Evolutionary conservation across 2,797 vertebrate species (phyloP), one percentile per base, ranked within the genome.

Genomic region (Acrossocheilus fasciatus): DNA sequence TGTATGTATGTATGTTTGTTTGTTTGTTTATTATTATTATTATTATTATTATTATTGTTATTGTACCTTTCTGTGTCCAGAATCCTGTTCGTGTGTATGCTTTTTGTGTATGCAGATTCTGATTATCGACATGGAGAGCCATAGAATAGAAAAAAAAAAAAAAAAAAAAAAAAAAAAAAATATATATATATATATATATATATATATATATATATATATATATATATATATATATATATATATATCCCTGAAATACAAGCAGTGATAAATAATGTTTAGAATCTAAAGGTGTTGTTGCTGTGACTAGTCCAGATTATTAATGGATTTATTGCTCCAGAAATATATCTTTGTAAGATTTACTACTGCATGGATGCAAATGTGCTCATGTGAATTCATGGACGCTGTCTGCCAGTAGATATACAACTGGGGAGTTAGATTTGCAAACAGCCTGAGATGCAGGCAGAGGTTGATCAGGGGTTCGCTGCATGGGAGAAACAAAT

Each of bases 291-390:
- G 20, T 6, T 41, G 36, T 17, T 78, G 75, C 20, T 78, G 75
- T 59, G 36, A 78, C 52, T 41, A 78, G 52, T 78, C 52, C 20
- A 77, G 36, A 30, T 64, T 79, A 79, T 79, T 45, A 79, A 64
- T 79, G 80, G 30, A 81, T 69, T 47, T 69, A 69, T 81, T 69
- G 50, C 64, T 72, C 34, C 36, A 43, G 36, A 82, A 64, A 80
- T 64, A 11, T 64, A 39, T 54, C 14, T 82, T 72, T 54, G 9
- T 34, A 6, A 70, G 34, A 54, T 41, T 72, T 72, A 70, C 66
- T 12, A 20, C 69, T 57, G 23, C 36, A 39, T 30, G 62, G 9
- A 83, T 73, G 47, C 62, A 64, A 45, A 80, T 80, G 15, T 64
- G 34, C 81, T 72, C 47, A 82, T 57, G 39, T 83, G 36, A 73